phyloP scores from a whole-genome alignment of 2,797 vertebrate genomes.

The Rhadinocentrus ornatus region DNA sequence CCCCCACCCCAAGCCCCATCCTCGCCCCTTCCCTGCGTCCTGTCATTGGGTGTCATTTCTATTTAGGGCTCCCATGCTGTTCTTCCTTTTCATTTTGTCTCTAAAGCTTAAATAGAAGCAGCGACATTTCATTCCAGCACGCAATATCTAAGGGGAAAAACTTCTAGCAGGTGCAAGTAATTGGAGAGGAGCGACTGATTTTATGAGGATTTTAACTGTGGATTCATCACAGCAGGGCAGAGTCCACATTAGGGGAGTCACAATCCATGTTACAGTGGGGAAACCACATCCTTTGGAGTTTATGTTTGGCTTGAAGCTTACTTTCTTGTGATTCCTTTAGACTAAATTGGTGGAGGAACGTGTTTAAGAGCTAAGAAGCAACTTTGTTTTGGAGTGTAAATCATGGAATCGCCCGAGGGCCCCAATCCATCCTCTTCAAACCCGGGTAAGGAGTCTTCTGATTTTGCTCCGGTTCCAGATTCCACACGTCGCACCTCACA shows the following conservation, averaged over 20 bases:
- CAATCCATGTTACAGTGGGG: slow-evolving; percentile 3
- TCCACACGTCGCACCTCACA: slow-evolving; percentile 79
- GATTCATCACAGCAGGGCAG: slow-evolving; percentile 17
- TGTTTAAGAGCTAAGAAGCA: slow-evolving; percentile 11
- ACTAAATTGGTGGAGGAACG: slow-evolving; percentile 20
- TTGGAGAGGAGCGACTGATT: slow-evolving; percentile 12
- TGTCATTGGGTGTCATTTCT: slow-evolving; percentile 72
- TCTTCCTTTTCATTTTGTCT: slow-evolving; percentile 58
- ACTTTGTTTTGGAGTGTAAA: slow-evolving; percentile 2
- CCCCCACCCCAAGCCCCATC: slow-evolving; percentile 53
- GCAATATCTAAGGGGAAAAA: slow-evolving; percentile 24
- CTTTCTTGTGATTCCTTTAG: slow-evolving; percentile 24
- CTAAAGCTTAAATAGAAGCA: slow-evolving; percentile 56
- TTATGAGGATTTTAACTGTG: slow-evolving; percentile 19
- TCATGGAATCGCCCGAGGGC: slow-evolving; percentile 71
- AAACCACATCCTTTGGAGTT: slow-evolving; percentile 14
- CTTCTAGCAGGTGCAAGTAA: slow-evolving; percentile 8
- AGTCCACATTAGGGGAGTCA: not conserved
- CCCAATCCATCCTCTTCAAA: slow-evolving; percentile 39
- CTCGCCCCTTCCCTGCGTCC: slow-evolving; percentile 47
- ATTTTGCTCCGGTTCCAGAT: slow-evolving; percentile 42
- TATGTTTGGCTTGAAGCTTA: slow-evolving; percentile 21
- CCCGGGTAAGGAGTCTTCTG: slow-evolving; percentile 49
- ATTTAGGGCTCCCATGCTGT: slow-evolving; percentile 71
- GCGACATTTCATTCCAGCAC: slow-evolving; percentile 42